Percentiles rank a stretch among this genome's conserved stretches.
Conservation (phyloP, 2,797 vertebrate species). For the Allobates femoralis region DNA sequence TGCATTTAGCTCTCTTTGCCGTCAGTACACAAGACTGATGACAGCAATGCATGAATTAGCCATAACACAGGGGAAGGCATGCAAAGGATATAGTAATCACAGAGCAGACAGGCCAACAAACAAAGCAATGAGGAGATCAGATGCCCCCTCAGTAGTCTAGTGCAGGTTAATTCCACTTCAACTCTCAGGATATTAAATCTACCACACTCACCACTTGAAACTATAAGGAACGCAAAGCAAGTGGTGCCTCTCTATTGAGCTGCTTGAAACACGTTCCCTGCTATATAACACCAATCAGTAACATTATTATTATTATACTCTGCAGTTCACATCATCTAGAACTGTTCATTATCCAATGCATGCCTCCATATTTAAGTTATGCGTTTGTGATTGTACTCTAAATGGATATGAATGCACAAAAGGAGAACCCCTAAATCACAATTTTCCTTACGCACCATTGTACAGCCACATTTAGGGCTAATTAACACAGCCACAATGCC, state of each 20-base stretch:
- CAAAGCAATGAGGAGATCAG: conserved; percentile 2
- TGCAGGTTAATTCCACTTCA: conserved; percentile 33
- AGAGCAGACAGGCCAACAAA: conserved; percentile 1
- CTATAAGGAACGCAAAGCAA: not conserved
- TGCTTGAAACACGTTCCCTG: not conserved
- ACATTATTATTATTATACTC: not conserved
- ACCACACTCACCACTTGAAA: not conserved
- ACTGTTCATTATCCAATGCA: not conserved
- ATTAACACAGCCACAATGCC: not conserved
- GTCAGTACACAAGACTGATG: conserved; percentile 24
- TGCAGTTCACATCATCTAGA: too few relatives aligned
- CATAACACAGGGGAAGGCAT: conserved; percentile 31
- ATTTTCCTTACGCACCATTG: not conserved
- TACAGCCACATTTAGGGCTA: not conserved
- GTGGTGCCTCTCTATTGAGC: not conserved
- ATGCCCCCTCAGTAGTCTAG: not conserved
- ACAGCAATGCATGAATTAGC: conserved; percentile 37
- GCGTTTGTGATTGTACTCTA: not conserved
- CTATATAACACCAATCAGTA: not conserved
- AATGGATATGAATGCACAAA: not conserved
- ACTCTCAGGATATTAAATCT: conserved; percentile 1
- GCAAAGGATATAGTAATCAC: conserved; percentile 6
- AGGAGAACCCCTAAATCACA: not conserved
- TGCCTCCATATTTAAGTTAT: not conserved
- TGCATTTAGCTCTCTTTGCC: conserved; percentile 7